A percentile compares a stretch with the other conserved stretches of the same genome.
These are phyloP conservation scores for Bufotes viridis DNA, from an alignment of 2,797 vertebrate species.

Conservation along the genomic window DNA sequence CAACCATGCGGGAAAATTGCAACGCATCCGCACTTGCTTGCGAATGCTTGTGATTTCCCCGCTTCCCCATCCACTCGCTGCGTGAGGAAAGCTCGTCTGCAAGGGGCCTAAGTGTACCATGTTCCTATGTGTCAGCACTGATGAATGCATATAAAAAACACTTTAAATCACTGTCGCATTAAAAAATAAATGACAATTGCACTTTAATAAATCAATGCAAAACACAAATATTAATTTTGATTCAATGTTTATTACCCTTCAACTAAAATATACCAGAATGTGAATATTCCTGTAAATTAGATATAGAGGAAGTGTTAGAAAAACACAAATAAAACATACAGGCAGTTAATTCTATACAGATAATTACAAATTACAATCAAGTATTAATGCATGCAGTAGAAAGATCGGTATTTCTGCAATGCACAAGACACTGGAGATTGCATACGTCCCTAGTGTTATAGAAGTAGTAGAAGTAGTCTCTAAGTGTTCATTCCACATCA, in stretches of 20 bases:
- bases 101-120: no score
- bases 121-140: no score
- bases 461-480: constrained; percentile 48
- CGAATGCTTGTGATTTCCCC: no score
- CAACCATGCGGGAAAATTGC: no score
- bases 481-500: constrained; percentile 37
- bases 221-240: neutral
- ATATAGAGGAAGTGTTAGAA: constrained; percentile 48
- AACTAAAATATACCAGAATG: constrained; percentile 64
- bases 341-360: constrained; percentile 11
- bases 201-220: no score
- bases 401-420: constrained; percentile 62
- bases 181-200: no score
- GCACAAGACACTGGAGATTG: constrained; percentile 39
- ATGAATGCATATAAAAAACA: no score
- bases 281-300: constrained; percentile 30
- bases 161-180: no score
- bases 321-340: constrained; percentile 43
- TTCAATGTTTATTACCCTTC: constrained; percentile 55
- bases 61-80: no score
- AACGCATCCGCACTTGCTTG: no score
- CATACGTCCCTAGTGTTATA: constrained; percentile 40
- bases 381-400: constrained; percentile 62
- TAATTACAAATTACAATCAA: constrained; percentile 61
- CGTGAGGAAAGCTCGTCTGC: no score